phyloP scores from a whole-genome alignment of 2,888 invertebrate genomes.

The Sesia bembeciformis region DNA sequence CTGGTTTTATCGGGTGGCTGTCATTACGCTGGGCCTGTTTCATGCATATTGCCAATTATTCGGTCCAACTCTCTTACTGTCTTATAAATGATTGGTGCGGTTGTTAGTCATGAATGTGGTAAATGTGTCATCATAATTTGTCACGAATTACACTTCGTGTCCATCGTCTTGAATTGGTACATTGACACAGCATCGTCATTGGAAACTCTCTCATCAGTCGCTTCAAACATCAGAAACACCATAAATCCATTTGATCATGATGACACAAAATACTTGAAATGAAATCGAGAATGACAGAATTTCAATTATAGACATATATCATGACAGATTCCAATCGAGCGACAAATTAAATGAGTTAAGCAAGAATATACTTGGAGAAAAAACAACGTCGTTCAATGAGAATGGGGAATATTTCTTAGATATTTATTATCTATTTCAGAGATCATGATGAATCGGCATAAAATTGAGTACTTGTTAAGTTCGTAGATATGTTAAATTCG shows the following conservation, averaged over 20 bases:
- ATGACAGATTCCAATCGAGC: neutral
- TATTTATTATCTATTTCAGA: too few species aligned
- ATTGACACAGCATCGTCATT: neutral
- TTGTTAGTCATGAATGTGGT: neutral
- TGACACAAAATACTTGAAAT: neutral
- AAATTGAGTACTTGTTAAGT: too few species aligned
- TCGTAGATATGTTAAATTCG: too few species aligned
- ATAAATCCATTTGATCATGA: neutral
- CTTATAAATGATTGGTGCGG: neutral
- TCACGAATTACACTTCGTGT: neutral
- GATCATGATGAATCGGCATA: too few species aligned
- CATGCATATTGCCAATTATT: neutral
- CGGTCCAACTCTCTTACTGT: neutral
- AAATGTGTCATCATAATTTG: neutral
- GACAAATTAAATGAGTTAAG: neutral
- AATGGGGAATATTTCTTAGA: too few species aligned
- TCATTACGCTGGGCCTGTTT: neutral
- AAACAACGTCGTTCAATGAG: too few species aligned
- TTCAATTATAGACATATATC: neutral
- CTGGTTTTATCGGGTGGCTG: conserved; percentile 4
- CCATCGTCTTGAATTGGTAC: neutral
- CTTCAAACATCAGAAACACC: neutral
- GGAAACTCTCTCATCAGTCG: neutral
- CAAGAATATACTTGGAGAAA: too few species aligned
- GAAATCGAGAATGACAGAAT: neutral